A percentile compares a stretch with the other conserved stretches of the same genome.
These are phyloP conservation scores for Zosterops borbonicus DNA, from an alignment of 2,113 vertebrate species.

Conservation along the genomic window DNA sequence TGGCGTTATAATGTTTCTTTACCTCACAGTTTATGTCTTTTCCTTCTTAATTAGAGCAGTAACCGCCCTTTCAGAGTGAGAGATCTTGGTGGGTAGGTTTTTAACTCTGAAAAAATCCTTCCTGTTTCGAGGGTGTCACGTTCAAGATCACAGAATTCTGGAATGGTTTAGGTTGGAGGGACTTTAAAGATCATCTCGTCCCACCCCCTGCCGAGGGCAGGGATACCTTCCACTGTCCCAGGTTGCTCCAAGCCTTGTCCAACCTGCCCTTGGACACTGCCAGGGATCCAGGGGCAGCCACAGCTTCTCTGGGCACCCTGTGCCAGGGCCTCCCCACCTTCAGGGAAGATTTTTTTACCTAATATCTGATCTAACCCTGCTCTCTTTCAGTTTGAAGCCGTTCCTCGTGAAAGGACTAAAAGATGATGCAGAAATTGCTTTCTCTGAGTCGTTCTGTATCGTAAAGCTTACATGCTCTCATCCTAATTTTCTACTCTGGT, in stretches of 20 bases:
- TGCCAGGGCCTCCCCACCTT: not conserved
- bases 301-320: not conserved
- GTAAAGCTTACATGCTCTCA: not conserved
- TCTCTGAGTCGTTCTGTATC: not conserved
- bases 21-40: not conserved
- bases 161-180: not conserved
- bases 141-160: not conserved
- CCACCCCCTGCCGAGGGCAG: not conserved
- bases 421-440: not conserved
- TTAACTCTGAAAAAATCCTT: not conserved
- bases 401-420: not conserved
- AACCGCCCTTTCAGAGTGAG: not conserved
- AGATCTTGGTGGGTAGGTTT: not conserved
- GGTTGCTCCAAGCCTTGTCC: rapidly evolving
- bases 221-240: not conserved
- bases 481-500: not conserved
- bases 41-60: not conserved
- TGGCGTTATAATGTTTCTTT: not conserved
- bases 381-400: not conserved
- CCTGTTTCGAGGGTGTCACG: not conserved
- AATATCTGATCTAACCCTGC: not conserved
- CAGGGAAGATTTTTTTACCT: not conserved
- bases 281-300: not conserved
- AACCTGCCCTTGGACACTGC: rapidly evolving
- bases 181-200: not conserved